Conservation (phyloP, 92 coral and sea anemone genomes). For the Montipora capitata region DNA sequence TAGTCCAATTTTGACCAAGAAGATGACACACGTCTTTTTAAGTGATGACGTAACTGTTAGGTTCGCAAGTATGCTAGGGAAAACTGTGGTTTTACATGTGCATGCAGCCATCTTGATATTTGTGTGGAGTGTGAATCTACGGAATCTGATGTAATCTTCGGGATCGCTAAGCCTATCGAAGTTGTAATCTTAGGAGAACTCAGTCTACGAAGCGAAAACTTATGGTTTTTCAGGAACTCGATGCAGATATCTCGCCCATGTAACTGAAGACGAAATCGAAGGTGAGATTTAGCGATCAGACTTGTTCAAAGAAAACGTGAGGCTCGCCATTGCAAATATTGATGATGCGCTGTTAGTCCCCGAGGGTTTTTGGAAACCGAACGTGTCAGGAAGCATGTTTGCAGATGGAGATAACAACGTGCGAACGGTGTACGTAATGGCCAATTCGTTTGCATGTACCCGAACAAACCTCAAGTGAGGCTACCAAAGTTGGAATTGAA, state of each 20-base stretch:
- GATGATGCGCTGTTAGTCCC: background rate
- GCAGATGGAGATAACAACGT: background rate
- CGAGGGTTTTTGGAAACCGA: background rate
- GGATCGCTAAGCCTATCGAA: too few species aligned
- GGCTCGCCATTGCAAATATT: constrained; percentile 27
- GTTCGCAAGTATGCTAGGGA: background rate
- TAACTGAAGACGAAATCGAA: constrained; percentile 59
- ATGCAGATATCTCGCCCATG: constrained; percentile 34
- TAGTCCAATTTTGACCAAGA: too few species aligned
- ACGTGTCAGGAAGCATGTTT: constrained; percentile 1
- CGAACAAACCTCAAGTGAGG: constrained; percentile 19
- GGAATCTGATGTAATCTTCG: too few species aligned
- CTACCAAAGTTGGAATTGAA: constrained; percentile 54
- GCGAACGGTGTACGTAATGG: background rate
- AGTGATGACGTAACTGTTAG: too few species aligned
- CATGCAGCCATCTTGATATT: too few species aligned
- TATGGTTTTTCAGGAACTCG: constrained; percentile 5
- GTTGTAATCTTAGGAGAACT: too few species aligned
- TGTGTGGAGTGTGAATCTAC: too few species aligned
- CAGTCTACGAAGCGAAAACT: background rate
- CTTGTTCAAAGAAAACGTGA: constrained; percentile 6
- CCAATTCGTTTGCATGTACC: too few species aligned
- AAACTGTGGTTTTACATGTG: background rate
- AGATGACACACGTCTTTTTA: too few species aligned
- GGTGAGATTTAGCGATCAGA: constrained; percentile 16